Base-by-base conservation (phyloP, 23 tunicate species). In the Halocynthia roretzi region DNA sequence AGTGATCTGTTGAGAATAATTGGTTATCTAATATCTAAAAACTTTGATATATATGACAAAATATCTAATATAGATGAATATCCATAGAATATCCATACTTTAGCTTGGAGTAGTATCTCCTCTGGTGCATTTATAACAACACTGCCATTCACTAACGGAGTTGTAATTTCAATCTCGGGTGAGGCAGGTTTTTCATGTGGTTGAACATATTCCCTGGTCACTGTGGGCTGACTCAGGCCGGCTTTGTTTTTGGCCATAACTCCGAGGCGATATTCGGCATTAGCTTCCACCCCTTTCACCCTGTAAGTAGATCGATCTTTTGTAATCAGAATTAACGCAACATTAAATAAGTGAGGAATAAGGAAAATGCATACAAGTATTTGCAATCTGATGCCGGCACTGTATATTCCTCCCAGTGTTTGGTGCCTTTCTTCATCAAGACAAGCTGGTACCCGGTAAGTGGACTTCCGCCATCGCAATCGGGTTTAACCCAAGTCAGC, bases 201-300 rank as follows among this genome's bases (percentile, higher is more conserved):
- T 11, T 78, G 73, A 6, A 93, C 91, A 56, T 86, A 80, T 8
- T 93, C 87, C 10, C 69, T 40, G 15, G 70, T 82, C 50, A 89
- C 96, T 53, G 84, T 60, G 52, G 86, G 82, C 80, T 83, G 96
- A 82, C 90, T 87, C 14, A 76, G 21, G 11, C 99, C 99, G 11
- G 91, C 99, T 74, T 79, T 93, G 84, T 93, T 93, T 52, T 83
- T 75, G 8, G 99, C 96, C 89, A 86, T 88, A 12, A 94, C 87
- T 8, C 90, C 85, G 62, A 93, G 81, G 53, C 91, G 80, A 58
- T 86, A 93, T 80, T 80, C 81, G 5, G 44, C 62, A 51, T 80
- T 65, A 61, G 86, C 98, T 62, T 82, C 98, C 54, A 93, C 79
- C 6, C 74, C 92, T 5, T 67, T 74, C 9, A 80, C 80, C 48